Evolutionary conservation across 2,888 invertebrate species (phyloP).

Genomic region (Hyppa rectilinea): DNA sequence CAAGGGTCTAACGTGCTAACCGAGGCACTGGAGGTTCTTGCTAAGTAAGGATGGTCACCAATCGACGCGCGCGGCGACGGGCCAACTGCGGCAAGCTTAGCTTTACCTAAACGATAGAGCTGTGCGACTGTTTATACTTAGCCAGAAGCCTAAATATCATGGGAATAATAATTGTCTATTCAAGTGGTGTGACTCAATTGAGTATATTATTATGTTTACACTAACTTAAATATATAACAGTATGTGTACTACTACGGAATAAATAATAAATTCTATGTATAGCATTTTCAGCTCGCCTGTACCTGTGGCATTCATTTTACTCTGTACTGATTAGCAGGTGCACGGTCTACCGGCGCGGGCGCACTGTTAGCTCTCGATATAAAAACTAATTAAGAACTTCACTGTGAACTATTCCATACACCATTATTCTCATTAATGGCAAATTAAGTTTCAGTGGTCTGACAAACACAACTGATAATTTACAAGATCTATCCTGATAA

Average conservation of each 20-base stretch:
- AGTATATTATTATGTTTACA: no score
- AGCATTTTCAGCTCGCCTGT: slow-evolving; percentile 64
- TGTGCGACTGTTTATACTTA: no score
- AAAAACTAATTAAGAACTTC: slow-evolving; percentile 60
- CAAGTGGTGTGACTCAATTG: no score
- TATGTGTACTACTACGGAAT: no score
- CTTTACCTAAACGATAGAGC: no score
- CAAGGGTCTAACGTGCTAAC: no score
- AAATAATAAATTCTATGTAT: not conserved
- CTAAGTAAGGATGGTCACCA: no score
- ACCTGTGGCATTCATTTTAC: slow-evolving; percentile 70
- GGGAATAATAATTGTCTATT: not conserved
- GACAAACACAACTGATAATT: not conserved
- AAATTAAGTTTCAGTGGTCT: not conserved
- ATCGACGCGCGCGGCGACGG: no score
- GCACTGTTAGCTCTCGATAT: slow-evolving; percentile 61
- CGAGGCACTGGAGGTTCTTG: no score
- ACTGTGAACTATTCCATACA: slow-evolving; percentile 31
- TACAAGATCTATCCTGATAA: not conserved
- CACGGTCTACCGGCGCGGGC: slow-evolving; percentile 62
- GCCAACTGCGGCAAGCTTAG: no score
- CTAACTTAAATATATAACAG: no score
- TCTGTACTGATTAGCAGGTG: slow-evolving; percentile 75
- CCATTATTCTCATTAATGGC: not conserved
- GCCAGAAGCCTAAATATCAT: no score